Conservation (phyloP, 2,113 vertebrate genomes). For the Leucosticte australis region DNA sequence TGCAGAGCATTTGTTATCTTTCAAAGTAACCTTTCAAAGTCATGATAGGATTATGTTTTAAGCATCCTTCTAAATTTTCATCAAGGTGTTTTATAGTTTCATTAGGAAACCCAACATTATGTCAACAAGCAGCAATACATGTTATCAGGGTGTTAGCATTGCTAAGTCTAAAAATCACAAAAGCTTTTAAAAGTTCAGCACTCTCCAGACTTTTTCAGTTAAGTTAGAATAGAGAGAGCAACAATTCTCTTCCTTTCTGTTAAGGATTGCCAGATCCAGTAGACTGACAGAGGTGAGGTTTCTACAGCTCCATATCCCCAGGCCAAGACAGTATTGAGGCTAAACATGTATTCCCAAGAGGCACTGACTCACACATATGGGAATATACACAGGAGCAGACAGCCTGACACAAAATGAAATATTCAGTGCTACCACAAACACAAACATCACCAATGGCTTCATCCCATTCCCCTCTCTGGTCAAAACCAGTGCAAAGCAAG, state of each 20-base stretch:
- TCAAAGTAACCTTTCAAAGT: not conserved
- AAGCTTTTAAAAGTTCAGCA: not conserved
- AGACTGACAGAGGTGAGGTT: not conserved
- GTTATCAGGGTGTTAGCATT: not conserved
- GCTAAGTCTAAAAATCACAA: not conserved
- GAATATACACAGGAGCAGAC: accelerated
- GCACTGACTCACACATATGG: not conserved
- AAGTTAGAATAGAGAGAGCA: not conserved
- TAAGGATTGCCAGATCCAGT: not conserved
- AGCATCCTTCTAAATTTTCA: not conserved
- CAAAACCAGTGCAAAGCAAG: not conserved
- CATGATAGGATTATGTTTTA: not conserved
- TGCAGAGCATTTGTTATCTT: not conserved
- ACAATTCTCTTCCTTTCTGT: not conserved
- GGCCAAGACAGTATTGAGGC: not conserved
- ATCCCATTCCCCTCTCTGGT: not conserved
- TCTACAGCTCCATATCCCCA: not conserved
- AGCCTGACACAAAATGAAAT: not conserved
- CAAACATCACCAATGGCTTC: not conserved
- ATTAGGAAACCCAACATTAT: not conserved
- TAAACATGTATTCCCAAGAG: not conserved
- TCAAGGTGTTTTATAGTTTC: not conserved
- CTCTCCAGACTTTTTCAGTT: not conserved
- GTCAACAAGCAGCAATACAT: not conserved
- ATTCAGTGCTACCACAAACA: not conserved